phyloP scores from a whole-genome alignment of 92 coral and sea anemone species.

The Epizoanthus stellaris region DNA sequence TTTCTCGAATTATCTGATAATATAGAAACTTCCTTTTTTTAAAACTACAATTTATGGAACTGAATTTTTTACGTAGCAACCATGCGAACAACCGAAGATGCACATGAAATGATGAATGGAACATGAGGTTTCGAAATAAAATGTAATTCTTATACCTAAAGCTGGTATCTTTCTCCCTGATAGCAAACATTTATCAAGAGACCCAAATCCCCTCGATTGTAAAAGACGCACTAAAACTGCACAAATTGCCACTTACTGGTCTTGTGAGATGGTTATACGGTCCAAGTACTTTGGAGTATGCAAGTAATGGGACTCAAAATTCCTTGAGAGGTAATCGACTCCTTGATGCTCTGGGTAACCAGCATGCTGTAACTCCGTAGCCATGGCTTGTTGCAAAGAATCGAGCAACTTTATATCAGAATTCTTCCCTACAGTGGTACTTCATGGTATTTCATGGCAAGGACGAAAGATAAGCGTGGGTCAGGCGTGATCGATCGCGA shows the following conservation, averaged over 20 bases:
- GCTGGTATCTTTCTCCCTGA: background rate
- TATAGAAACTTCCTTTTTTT: no score
- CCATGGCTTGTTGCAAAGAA: conserved; percentile 40
- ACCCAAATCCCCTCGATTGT: background rate
- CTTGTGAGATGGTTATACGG: conserved; percentile 84
- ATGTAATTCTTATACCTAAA: background rate
- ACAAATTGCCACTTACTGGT: conserved; percentile 72
- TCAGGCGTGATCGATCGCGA: background rate
- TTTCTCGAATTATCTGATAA: no score
- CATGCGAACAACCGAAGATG: background rate
- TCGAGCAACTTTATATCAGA: background rate
- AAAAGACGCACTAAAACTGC: background rate
- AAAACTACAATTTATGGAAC: no score
- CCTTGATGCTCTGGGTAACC: conserved; percentile 76
- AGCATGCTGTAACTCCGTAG: conserved; percentile 66
- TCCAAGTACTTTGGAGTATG: conserved; percentile 86
- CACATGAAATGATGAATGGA: background rate
- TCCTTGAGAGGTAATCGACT: conserved; percentile 89
- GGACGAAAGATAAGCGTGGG: conserved; percentile 1
- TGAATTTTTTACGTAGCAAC: conserved; percentile 4
- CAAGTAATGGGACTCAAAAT: conserved; percentile 85
- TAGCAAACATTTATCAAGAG: background rate
- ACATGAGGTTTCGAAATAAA: background rate
- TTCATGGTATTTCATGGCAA: background rate
- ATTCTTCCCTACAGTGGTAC: background rate